Evolutionary conservation across 2,888 invertebrate species (phyloP), one percentile per base, ranked within the genome.

Genomic region (Cryptus armator): DNA sequence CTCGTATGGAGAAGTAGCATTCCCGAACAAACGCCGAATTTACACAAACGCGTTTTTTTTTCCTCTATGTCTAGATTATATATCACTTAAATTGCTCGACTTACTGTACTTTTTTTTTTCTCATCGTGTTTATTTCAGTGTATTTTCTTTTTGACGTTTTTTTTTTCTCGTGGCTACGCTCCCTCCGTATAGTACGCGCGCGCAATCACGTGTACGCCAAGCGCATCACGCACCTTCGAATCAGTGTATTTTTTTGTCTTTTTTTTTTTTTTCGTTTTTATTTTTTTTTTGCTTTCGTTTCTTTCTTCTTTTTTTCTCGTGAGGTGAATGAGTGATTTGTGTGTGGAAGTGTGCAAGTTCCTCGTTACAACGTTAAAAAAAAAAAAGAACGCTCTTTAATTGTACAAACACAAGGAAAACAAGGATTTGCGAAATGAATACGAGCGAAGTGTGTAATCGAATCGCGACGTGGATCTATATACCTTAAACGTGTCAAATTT

Each of bases 21-120:
- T 89, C 70, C 71, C 90, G 89, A 92, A 91, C 87, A 89, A 91
- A 92, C 89, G 90, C 89, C 89, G 90, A 92, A 91, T 92, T 91
- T 92, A 91, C 91, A 92, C 90, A 91, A 92, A 92, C 90, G 92
- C 90, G 89, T 90, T 76, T 75, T 83, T 80, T 71, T 72, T 53
- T 32, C 88, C 87, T 91, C 89, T 92, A 91, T 91, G 87, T 91
- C 92, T 92, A 93, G 92, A 92, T 92, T 92, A 92, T 92, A 92
- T 92, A 92, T 92, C 92, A 92, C 92, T 92, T 92, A 92, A 89
- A 91, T 89, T 91, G 90, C 89, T 92, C 90, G 90, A 91, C 90
- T 92, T 92, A 92, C 87, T 91, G 91, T 92, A 91, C 83, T 87
- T 81, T 86, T 81, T 81, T 86, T 86, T 85, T 83, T 80, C 72